Evolutionary conservation across 2,888 invertebrate genomes (phyloP), one percentile per base, ranked within the genome.

Genomic region (Drosophila putrida): DNA sequence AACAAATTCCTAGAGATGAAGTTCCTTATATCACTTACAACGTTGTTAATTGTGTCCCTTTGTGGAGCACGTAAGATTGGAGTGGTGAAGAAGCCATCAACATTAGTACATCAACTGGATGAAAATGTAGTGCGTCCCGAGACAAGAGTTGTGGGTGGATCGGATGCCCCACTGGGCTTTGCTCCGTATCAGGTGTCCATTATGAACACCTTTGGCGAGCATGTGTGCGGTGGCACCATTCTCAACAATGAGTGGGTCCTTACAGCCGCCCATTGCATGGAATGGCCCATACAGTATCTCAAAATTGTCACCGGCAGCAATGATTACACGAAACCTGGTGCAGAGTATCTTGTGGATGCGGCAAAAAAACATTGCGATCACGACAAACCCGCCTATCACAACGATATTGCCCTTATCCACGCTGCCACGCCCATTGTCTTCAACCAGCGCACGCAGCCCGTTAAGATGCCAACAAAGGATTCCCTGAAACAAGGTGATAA

Each of bases 331-430:
- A 71, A 79, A 10, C 90, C 90, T 0, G 90, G 75, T n/a, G 91
- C 78, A 0, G 82, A 82, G 10, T 82, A 91, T 59, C 50, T 66
- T 1, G 83, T 90, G 4, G 82, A 86, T 38, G 67, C 67, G 6
- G 71, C 88, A 0, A 79, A 82, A 13, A 64, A 86, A 13, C 92
- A 92, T 47, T 88, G 90, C 20, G 53, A 69, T 2, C 86, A 90
- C 63, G 82, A 92, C 47, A 71, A 84, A 5, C 92, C 92, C 1
- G 68, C 69, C 47, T 91, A 90, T 58, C 90, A 92, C 50, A 94
- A 96, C 87, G 96, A 96, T 79, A 95, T 96, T 64, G 96, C 95
- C 0, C 90, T 96, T 0, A 83, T 96, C 1, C 94, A 94, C 78
- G 93, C 96, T 6, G 91, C 93, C 8, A 84, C 92, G 4, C 93